Percentiles rank a stretch among this genome's conserved stretches.
Conservation (phyloP, 2,797 vertebrate genomes). For the Chrosomus eos region DNA sequence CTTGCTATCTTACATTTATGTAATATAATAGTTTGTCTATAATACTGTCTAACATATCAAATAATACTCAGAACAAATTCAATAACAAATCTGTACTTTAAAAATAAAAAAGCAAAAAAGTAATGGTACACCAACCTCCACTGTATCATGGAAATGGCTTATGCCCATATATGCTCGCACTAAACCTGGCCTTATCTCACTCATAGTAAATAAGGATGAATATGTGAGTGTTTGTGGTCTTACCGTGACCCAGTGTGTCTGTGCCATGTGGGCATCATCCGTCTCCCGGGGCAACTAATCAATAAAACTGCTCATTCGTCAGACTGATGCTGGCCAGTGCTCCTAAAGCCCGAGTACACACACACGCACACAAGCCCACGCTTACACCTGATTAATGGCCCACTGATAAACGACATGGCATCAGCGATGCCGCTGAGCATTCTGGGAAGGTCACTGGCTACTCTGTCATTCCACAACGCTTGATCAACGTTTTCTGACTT, state of each 20-base stretch:
- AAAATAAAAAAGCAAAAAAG: neutral
- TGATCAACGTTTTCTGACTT: conserved; percentile 37
- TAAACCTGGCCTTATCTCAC: neutral
- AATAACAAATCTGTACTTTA: neutral
- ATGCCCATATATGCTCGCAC: neutral
- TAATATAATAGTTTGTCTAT: neutral
- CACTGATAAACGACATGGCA: conserved; percentile 84
- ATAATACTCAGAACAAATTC: neutral
- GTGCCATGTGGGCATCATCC: conserved; percentile 92
- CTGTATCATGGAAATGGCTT: neutral
- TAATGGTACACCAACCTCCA: neutral
- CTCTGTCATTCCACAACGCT: conserved; percentile 72
- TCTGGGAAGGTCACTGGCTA: conserved; percentile 79
- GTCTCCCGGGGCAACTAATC: conserved; percentile 95
- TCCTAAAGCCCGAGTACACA: conserved; percentile 70
- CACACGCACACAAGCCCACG: conserved; percentile 67
- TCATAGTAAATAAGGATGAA: conserved; percentile 9
- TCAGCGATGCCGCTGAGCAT: conserved; percentile 72
- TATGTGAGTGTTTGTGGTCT: conserved; percentile 74
- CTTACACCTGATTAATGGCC: conserved; percentile 90
- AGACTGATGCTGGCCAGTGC: conserved; percentile 55
- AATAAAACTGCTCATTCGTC: conserved; percentile 95
- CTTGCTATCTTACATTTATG: neutral
- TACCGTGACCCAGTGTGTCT: conserved; percentile 87
- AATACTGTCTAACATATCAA: neutral